A percentile compares a stretch with the other conserved stretches of the same genome.
phyloP scores from a whole-genome alignment of 2,113 vertebrate genomes.

The Phrynocephalus versicolor region DNA sequence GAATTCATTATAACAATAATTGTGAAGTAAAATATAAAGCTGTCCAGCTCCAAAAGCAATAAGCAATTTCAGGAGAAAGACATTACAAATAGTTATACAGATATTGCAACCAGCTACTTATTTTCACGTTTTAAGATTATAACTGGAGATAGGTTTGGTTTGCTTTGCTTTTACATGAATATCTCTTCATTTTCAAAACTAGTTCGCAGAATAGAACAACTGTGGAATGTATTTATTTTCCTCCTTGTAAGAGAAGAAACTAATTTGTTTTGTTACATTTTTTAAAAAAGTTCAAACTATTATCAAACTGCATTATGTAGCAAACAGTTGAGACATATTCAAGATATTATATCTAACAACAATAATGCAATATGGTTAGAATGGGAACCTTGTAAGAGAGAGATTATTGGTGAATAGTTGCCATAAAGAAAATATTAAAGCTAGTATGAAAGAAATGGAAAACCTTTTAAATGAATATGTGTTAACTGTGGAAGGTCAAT shows the following conservation, averaged over 20 bases:
- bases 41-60: not conserved
- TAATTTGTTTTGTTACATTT: not conserved
- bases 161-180: not conserved
- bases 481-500: too few species aligned
- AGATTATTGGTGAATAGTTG: too few species aligned
- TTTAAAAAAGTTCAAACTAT: too few species aligned
- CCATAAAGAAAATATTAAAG: too few species aligned
- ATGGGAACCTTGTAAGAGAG: too few species aligned
- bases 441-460: too few species aligned
- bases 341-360: too few species aligned
- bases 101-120: not conserved
- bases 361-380: too few species aligned
- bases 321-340: too few species aligned
- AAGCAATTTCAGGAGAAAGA: not conserved
- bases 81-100: not conserved
- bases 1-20: constrained; percentile 3
- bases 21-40: not conserved
- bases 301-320: too few species aligned
- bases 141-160: not conserved
- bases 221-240: not conserved
- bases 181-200: not conserved
- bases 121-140: not conserved
- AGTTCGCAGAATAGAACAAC: not conserved
- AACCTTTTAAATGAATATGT: too few species aligned
- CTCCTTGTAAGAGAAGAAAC: not conserved